Base-by-base conservation (phyloP, 2,797 vertebrate genomes). In the Pelodytes ibericus region DNA sequence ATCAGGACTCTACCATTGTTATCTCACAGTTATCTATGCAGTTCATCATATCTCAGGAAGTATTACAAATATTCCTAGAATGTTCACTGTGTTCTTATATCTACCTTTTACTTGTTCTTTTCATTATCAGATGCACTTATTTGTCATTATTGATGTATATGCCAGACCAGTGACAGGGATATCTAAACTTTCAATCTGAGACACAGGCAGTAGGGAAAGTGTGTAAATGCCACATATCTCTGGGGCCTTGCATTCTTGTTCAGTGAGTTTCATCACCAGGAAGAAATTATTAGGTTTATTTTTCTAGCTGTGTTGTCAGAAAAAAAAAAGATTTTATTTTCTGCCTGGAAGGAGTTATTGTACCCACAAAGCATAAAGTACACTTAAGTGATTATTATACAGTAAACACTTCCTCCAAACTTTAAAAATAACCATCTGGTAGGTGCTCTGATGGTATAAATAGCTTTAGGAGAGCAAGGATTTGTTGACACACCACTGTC, bases 261-360 rank as follows among this genome's bases (percentile, higher is more conserved):
- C 18, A 33, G 58, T 61, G n/a, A 4, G n/a, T 61, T 61, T 31
- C 58, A 61, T 61, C 58, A 61, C 58, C 15, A n/a, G 8, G 18
- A n/a, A 61, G 26, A 61, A n/a, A 61, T 61, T 61, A n/a, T 29
- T 31, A 61, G 58, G 27, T 26, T 61, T n/a, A 30, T n/a, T 61
- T 31, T 61, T 26, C 6, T 30, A 31, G 58, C 58, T 7, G 58
- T 61, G 15, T 29, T 31, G 18, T 27, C 27, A 59, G 18, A 30
- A 27, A 59, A 59, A 18, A 15, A 30, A 27, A 59, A 8, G 16
- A 15, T 29, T 24, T 24, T 26, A 57, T 57, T 57, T 57, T 57
- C 27, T 27, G 57, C 25, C 16, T 59, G 57, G 57, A 59, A 59
- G 26, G 26, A 30, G 26, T 56, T 56, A 56, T 56, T 56, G n/a